Percentiles rank a stretch among this genome's conserved stretches.
Conservation (phyloP, 2,113 vertebrate species). For the Passer domesticus region DNA sequence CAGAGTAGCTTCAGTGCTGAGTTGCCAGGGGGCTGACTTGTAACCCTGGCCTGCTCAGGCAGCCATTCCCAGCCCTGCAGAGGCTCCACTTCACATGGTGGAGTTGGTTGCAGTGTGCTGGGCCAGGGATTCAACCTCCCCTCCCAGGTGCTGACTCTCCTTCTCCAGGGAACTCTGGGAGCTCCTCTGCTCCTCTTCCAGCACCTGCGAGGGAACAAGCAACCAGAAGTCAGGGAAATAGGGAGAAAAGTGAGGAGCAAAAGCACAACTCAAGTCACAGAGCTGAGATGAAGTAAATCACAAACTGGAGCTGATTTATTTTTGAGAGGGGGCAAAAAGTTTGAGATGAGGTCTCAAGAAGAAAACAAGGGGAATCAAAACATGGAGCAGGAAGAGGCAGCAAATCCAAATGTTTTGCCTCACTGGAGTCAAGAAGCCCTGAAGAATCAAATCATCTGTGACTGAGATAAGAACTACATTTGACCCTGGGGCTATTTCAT, state of each 20-base stretch:
- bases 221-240: background rate
- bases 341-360: background rate
- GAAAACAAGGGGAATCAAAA: background rate
- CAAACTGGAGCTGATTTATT: background rate
- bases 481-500: background rate
- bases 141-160: slow-evolving; percentile 45
- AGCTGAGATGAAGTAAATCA: background rate
- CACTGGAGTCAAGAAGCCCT: background rate
- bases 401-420: background rate
- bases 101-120: slow-evolving; percentile 75
- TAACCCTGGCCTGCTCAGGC: background rate
- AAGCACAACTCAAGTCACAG: background rate
- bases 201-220: slow-evolving; percentile 64
- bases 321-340: background rate
- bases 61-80: slow-evolving; percentile 51
- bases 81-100: slow-evolving; percentile 61
- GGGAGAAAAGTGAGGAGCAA: background rate
- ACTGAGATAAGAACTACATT: background rate
- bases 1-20: background rate
- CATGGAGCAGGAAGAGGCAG: background rate
- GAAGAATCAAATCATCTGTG: background rate
- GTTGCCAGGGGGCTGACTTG: background rate
- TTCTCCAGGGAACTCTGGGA: slow-evolving; percentile 80
- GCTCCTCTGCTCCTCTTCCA: slow-evolving; percentile 75
- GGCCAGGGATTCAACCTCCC: slow-evolving; percentile 72